These are phyloP conservation scores for Okapia johnstoni DNA, from an alignment of 2,113 vertebrate genomes.

Conservation along the genomic window DNA sequence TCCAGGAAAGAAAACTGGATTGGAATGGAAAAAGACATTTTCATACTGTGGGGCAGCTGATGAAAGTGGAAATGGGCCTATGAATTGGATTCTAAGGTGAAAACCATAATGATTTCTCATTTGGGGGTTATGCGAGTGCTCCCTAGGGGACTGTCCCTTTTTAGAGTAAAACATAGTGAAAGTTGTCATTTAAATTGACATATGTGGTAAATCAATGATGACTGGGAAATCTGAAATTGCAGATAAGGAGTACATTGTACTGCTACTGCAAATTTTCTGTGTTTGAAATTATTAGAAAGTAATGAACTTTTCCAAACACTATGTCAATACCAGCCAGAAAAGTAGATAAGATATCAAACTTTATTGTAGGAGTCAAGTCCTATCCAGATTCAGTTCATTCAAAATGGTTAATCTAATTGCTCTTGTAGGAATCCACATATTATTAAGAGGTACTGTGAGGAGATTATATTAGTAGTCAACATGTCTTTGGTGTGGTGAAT, in stretches of 20 bases:
- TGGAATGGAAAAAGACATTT: background rate
- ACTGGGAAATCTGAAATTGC: background rate
- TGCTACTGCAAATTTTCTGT: background rate
- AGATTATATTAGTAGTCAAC: background rate
- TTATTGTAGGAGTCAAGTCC: background rate
- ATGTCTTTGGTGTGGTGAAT: background rate
- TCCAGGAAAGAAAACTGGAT: background rate
- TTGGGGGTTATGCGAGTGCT: background rate
- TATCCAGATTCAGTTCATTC: background rate
- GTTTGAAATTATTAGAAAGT: background rate
- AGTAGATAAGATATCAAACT: background rate
- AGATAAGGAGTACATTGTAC: background rate
- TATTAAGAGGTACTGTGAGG: background rate
- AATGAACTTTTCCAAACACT: background rate
- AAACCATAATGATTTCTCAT: background rate
- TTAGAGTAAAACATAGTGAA: background rate
- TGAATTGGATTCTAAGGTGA: background rate
- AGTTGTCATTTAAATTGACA: background rate
- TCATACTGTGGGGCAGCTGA: background rate
- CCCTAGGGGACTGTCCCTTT: background rate
- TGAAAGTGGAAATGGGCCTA: background rate
- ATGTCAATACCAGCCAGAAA: background rate
- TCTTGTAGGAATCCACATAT: background rate
- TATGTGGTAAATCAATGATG: background rate
- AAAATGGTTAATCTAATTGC: background rate